phyloP scores from a whole-genome alignment of 1,140 invertebrate genomes.

The Drosophila tristis region DNA sequence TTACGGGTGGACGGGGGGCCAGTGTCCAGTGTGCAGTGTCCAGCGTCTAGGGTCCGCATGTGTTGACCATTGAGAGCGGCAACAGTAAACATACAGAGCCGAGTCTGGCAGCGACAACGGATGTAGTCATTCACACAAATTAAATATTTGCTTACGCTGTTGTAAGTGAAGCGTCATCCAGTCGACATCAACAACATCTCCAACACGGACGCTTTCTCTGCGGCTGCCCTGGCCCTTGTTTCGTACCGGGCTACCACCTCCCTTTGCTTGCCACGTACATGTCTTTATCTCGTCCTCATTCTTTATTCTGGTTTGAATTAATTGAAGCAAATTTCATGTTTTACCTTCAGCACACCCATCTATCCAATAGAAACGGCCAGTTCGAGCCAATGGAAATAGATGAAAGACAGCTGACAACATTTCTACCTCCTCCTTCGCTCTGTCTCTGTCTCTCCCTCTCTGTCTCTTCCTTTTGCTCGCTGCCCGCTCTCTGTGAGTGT shows the following conservation, averaged over 20 bases:
- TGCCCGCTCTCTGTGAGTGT: not conserved
- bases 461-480: not conserved
- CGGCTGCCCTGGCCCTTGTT: not conserved
- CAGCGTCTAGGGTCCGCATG: not conserved
- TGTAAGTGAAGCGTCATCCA: slow-evolving; percentile 52
- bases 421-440: too few species aligned
- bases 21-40: not conserved
- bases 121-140: slow-evolving; percentile 73
- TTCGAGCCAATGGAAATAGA: slow-evolving; percentile 21
- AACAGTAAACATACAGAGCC: slow-evolving; percentile 45
- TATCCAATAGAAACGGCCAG: not conserved
- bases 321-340: slow-evolving; percentile 51
- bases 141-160: slow-evolving; percentile 69
- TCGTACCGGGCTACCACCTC: too few species aligned
- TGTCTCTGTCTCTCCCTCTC: not conserved
- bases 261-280: not conserved
- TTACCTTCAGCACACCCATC: slow-evolving; percentile 6
- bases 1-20: not conserved
- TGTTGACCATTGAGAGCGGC: slow-evolving; percentile 33
- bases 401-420: slow-evolving; percentile 19
- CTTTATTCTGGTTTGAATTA: slow-evolving; percentile 43
- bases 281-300: not conserved
- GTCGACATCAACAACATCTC: slow-evolving; percentile 29
- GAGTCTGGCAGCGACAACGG: slow-evolving; percentile 39
- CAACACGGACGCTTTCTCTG: slow-evolving; percentile 17